Base-by-base conservation (phyloP, 2,888 invertebrate genomes). In the Nephrotoma appendiculata region DNA sequence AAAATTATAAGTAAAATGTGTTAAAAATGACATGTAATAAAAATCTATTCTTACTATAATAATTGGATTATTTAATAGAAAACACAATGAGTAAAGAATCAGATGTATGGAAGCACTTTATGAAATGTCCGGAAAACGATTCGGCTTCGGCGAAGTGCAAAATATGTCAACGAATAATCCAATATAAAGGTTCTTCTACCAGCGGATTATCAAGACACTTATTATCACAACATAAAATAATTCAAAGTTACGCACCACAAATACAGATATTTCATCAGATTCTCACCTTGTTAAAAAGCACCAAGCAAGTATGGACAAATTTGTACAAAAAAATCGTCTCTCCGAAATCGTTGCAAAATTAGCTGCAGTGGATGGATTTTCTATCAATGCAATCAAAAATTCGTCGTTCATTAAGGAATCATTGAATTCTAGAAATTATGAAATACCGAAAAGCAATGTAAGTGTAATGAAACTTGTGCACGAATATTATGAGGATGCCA, bases 161-260 rank as follows among this genome's bases (percentile, higher is more conserved):
- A n/a, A 15, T 19, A 86, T 86, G 86, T 86, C 52, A n/a, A 71
- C 52, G 52, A 86, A 71, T 86, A n/a, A 42, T 19, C 19, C 19
- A 19, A 19, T 1, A 1, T 19, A 19, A 19, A 19, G 19, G 19
- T 19, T 19, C 19, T 19, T 19, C 19, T 19, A 19, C 19, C 19
- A 19, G 19, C 19, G 1, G 19, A 19, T 19, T 19, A 19, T 1
- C 19, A 19, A 19, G 19, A 19, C 19, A 19, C 1, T 19, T 19
- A 19, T 19, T 19, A 19, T 86, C 86, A 12, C 86, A 86, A 86
- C 86, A 86, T 86, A 42, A 86, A 48, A 86, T 86, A 43, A 86
- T 19, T 19, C 1, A 19, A 19, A 19, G n/a, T n/a, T n/a, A n/a
- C 19, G 19, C 19, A 19, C 19, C 19, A 19, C 19, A 42, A 43